Evolutionary conservation across 1,140 invertebrate genomes (phyloP).

Genomic region (Archivesica marissinica): DNA sequence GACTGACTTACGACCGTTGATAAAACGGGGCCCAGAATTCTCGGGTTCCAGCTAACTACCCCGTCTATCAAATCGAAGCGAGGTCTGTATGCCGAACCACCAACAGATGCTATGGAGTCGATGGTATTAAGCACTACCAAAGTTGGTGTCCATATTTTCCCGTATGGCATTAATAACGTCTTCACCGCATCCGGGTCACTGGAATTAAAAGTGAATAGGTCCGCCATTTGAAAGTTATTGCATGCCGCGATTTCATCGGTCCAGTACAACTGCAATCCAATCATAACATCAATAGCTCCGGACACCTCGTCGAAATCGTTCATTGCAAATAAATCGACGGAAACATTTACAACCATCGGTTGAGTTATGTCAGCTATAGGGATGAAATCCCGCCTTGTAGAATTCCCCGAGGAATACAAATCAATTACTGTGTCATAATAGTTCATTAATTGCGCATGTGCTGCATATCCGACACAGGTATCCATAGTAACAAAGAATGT

Average conservation of each 20-base stretch:
- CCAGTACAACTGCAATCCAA: background rate
- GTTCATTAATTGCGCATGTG: background rate
- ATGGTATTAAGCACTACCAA: conserved; percentile 24
- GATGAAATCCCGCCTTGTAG: background rate
- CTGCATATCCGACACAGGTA: too few relatives aligned
- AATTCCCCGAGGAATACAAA: background rate
- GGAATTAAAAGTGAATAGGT: background rate
- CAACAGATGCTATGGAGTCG: background rate
- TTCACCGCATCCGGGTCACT: background rate
- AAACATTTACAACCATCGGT: background rate
- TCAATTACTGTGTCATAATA: background rate
- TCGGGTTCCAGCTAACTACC: conserved; percentile 10
- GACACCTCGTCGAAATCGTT: background rate
- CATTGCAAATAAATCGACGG: background rate
- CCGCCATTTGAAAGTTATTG: background rate
- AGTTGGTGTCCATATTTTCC: conserved; percentile 27
- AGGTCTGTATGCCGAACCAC: background rate
- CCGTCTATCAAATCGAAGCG: background rate
- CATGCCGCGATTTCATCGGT: background rate
- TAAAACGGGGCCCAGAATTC: too few relatives aligned
- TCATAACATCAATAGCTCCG: background rate
- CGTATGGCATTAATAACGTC: background rate
- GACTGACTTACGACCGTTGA: too few relatives aligned
- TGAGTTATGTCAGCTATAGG: background rate
- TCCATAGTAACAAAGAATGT: too few relatives aligned